phyloP scores from a whole-genome alignment of 2,797 vertebrate genomes.

The Gallirallus australis region DNA sequence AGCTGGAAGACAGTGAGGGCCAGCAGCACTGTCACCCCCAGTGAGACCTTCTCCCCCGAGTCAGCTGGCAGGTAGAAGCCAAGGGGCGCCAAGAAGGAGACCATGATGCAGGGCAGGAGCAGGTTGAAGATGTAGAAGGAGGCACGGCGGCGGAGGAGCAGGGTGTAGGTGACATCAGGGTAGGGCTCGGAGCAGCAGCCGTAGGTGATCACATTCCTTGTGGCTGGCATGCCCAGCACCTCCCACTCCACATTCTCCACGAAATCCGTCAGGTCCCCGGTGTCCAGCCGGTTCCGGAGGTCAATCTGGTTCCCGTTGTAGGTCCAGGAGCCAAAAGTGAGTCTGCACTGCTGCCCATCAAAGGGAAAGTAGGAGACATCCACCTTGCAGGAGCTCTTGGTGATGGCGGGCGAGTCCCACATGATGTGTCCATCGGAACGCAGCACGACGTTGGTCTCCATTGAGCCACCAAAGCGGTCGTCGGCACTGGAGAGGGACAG shows the following conservation, averaged over 20 bases:
- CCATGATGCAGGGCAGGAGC: constrained; percentile 91
- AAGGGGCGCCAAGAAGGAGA: constrained; percentile 90
- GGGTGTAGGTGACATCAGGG: constrained; percentile 90
- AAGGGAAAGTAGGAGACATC: constrained; percentile 93
- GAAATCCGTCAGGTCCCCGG: constrained; percentile 86
- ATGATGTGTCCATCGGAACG: constrained; percentile 84
- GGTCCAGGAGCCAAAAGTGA: constrained; percentile 94
- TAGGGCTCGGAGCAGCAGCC: constrained; percentile 94
- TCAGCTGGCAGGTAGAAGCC: constrained; percentile 92
- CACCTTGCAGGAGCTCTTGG: constrained; percentile 92
- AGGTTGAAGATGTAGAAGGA: constrained; percentile 95
- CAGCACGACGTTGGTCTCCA: constrained; percentile 91
- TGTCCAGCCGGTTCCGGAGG: constrained; percentile 79
- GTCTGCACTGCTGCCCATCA: constrained; percentile 85
- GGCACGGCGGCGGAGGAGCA: constrained; percentile 86
- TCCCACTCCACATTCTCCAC: constrained; percentile 94
- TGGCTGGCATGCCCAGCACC: constrained; percentile 90
- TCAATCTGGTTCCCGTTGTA: constrained; percentile 92
- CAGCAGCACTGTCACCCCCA: constrained; percentile 91
- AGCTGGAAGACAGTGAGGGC: constrained; percentile 93
- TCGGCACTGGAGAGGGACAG: constrained; percentile 77
- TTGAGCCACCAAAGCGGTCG: constrained; percentile 84
- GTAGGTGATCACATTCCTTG: constrained; percentile 86
- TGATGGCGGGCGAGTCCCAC: constrained; percentile 93
- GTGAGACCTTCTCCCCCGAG: constrained; percentile 91